Base-by-base conservation (phyloP, 2,797 vertebrate genomes). In the Delichon dasypus region DNA sequence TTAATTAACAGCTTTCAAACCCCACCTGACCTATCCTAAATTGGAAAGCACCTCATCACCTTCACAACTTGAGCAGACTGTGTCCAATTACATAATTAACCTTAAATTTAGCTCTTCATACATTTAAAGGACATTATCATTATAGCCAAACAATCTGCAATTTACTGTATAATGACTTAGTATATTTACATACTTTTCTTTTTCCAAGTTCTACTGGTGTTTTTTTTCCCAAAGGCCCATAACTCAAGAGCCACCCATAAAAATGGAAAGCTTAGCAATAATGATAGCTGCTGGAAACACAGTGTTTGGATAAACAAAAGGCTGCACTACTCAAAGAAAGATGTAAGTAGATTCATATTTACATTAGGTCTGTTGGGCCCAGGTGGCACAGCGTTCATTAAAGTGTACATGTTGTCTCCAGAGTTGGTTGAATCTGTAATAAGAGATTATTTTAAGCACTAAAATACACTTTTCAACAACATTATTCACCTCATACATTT, bases 341-440 rank as follows among this genome's bases (percentile, higher is more conserved):
- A 73, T 7, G 17, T 16, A 82, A 77, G 16, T 40, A 85, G 44
- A 65, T 27, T 79, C 29, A 81, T 95, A 96, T 98, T 99, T 98
- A 99, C 99, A 96, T 99, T 99, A 96, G 99, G 98, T 96, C 99
- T 98, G 98, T 98, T 99, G 97, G 98, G 98, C 96, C 99, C 99
- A 64, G 99, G 98, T 96, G 99, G 99, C 95, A 99, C 98, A 97
- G 99, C 98, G 97, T 98, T 99, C 98, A 99, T 99, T 98, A 99
- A 98, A 68, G 99, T 99, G 98, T 99, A 99, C 99, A 99, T 99
- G 98, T 99, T 99, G 97, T 99, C 99, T 73, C 99, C 99, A 94
- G 99, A 99, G 97, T 99, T 99, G 95, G 99, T 99, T 89, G 99
- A 99, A 98, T 99, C 99, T 99, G 94, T 57, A 93, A 96, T 32